Evolutionary conservation across 2,113 vertebrate genomes (phyloP), one percentile per base, ranked within the genome.

Genomic region (Pelvicachromis taeniatus): DNA sequence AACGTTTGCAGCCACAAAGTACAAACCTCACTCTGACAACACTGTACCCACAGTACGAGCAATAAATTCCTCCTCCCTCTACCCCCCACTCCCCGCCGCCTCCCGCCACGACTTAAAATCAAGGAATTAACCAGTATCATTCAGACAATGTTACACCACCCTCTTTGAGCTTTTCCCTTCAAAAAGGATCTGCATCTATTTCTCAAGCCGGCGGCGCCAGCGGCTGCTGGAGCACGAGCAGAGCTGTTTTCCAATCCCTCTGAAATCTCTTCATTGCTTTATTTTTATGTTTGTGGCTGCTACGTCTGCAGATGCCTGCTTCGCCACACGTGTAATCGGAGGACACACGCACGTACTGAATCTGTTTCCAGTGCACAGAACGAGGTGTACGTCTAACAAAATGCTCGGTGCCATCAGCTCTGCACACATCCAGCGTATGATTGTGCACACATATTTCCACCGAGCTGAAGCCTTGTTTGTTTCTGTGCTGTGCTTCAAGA

Each of bases 401-500:
- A 21, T 4, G 82, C 58, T 13, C 70, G 12, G 83, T 48, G 40
- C 58, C 31, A 29, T 77, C 50, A 13, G 52, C 89, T 86, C 80
- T 70, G 50, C 84, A 84, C 68, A 85, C 84, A 88, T 82, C 21
- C 78, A 80, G 84, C 55, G 12, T 31, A 84, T 87, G 85, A 84
- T 90, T 93, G 48, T 88, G 85, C 80, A 83, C 92, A 89, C 88
- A 91, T 91, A 93, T 91, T 92, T 91, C 53, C 81, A 87, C 85
- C 83, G 88, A 88, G 82, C 89, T 83, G 83, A 87, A 88, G 83
- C 85, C 86, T 70, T 94, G 92, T 94, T 93, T 93, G 93, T 93
- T 93, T 93, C 92, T 89, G 81, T 89, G 87, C 59, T 87, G 83
- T 91, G 93, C 92, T 94, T 91, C 87, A 84, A 91, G 85, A 92